A percentile compares a stretch with the other conserved stretches of the same genome.
Evolutionary conservation across 2,113 vertebrate genomes (phyloP).

Genomic region (Gadus chalcogrammus): DNA sequence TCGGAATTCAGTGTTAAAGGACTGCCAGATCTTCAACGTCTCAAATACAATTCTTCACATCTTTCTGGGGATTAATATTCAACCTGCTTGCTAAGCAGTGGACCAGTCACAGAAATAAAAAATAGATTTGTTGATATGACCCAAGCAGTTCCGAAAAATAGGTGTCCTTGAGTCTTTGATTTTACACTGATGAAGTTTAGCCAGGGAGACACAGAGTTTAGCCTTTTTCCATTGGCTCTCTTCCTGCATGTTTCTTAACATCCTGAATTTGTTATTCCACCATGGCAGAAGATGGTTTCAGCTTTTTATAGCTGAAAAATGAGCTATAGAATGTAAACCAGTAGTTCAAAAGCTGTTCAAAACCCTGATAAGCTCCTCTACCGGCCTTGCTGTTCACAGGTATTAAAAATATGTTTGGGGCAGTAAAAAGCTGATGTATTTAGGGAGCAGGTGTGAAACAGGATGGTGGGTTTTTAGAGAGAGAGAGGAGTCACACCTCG

Average conservation of each 20-base stretch:
- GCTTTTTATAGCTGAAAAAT: background rate
- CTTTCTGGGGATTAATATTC: background rate
- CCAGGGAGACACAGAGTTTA: background rate
- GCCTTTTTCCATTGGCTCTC: background rate
- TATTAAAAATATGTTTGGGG: conserved; percentile 2
- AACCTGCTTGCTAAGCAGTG: background rate
- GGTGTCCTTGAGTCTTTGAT: background rate
- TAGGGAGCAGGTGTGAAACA: background rate
- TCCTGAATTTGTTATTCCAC: background rate
- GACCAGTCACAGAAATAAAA: background rate
- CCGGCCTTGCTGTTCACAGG: background rate
- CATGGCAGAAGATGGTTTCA: background rate
- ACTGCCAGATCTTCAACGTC: background rate
- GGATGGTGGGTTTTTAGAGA: background rate
- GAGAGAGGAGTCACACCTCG: background rate
- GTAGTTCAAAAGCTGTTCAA: background rate
- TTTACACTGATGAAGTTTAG: background rate
- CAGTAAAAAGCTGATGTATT: conserved; percentile 4
- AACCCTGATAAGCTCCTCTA: background rate
- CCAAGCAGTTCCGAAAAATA: background rate
- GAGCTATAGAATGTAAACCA: background rate
- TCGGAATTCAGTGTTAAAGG: background rate
- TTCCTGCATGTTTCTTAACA: conserved; percentile 1
- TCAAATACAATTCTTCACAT: background rate
- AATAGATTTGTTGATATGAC: background rate